Percentiles rank a stretch among this genome's conserved stretches.
phyloP scores from a whole-genome alignment of 30 jellyfish, hydroid and myxozoan species.

The Sanderia malayensis region DNA sequence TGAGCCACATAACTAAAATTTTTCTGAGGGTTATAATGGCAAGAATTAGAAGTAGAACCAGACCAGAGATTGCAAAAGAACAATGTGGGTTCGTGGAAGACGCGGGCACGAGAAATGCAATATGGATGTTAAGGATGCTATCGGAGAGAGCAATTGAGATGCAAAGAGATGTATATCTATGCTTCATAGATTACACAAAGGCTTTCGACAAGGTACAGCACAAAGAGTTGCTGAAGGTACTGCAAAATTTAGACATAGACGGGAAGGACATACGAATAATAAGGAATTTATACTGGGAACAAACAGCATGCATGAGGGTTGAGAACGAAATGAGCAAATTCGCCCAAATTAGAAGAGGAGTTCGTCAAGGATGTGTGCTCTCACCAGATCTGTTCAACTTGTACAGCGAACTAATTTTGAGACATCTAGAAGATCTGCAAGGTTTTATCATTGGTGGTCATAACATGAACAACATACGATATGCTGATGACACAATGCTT shows the following conservation, averaged over 20 bases:
- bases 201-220: slow-evolving; percentile 43
- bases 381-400: slow-evolving; percentile 36
- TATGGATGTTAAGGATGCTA: slow-evolving; percentile 14
- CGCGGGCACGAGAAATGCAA: slow-evolving; percentile 35
- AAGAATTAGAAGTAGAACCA: slow-evolving; percentile 4
- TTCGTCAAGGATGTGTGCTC: slow-evolving; percentile 43
- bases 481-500: slow-evolving; percentile 39
- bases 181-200: slow-evolving; percentile 42
- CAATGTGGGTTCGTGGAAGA: slow-evolving; percentile 20
- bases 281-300: slow-evolving; percentile 52
- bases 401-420: slow-evolving; percentile 1
- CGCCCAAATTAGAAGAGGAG: slow-evolving; percentile 32
- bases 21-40: background rate
- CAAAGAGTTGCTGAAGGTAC: no score
- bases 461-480: slow-evolving; percentile 15
- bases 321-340: slow-evolving; percentile 21
- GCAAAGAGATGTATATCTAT: slow-evolving; percentile 12
- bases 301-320: slow-evolving; percentile 18
- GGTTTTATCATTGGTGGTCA: slow-evolving; percentile 26
- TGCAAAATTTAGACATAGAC: slow-evolving; percentile 13
- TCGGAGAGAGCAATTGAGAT: slow-evolving; percentile 23
- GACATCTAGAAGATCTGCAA: slow-evolving; percentile 18
- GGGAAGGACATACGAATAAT: slow-evolving; percentile 33
- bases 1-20: slow-evolving; percentile 31
- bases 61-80: slow-evolving; percentile 25